Percentiles rank a stretch among this genome's conserved stretches.
Conservation (phyloP, 2,888 invertebrate genomes). For the Hyposoter dolosus region DNA sequence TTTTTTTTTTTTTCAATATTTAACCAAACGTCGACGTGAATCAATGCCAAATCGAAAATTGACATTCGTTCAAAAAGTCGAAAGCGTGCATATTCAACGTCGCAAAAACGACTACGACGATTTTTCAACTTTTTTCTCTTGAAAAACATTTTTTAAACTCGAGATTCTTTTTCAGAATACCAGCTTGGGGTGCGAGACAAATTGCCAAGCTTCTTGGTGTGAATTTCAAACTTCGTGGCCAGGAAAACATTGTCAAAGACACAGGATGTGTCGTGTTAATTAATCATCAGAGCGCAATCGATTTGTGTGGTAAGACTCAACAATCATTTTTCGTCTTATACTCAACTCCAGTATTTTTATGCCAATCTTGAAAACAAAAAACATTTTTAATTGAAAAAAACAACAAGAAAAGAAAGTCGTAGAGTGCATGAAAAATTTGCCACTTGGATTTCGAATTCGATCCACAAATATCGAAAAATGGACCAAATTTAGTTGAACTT, state of each 20-base stretch:
- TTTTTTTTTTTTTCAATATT: not conserved
- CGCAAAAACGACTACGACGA: not conserved
- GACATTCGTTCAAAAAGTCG: not conserved
- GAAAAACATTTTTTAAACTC: not conserved
- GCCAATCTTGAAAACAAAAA: not conserved
- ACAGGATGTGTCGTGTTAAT: conserved; percentile 92
- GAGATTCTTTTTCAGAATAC: conserved; percentile 86
- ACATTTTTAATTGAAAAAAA: conserved; percentile 4
- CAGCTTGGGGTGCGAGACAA: conserved; percentile 88
- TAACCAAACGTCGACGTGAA: not conserved
- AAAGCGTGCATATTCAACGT: not conserved
- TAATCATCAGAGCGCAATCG: conserved; percentile 96
- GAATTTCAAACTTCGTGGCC: conserved; percentile 90
- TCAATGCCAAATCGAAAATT: not conserved
- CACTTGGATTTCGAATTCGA: not conserved
- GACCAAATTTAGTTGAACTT: not conserved
- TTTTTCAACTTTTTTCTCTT: not conserved
- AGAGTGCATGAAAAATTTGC: not conserved
- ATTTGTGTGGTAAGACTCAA: conserved; percentile 90
- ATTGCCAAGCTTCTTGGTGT: conserved; percentile 88
- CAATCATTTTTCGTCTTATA: not conserved
- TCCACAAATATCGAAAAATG: not conserved
- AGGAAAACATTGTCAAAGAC: conserved; percentile 90
- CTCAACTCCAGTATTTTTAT: not conserved
- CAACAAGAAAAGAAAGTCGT: not conserved